Evolutionary conservation across 2,797 vertebrate genomes (phyloP).

Genomic region (Fundulus diaphanus): DNA sequence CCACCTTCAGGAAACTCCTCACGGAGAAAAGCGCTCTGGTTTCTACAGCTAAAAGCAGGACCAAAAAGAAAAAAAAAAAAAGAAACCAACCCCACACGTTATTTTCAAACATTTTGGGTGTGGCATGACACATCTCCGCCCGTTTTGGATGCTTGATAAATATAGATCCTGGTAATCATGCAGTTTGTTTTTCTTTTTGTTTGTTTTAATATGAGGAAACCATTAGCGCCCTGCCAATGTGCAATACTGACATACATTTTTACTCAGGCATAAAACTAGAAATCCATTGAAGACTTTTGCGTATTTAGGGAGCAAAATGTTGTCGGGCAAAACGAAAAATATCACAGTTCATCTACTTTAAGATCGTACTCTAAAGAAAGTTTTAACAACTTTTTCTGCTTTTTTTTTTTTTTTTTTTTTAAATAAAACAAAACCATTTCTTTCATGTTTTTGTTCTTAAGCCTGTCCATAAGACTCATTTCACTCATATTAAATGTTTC

Average conservation of each 20-base stretch:
- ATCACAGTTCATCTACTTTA: slow-evolving; percentile 7
- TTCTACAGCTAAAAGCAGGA: slow-evolving; percentile 45
- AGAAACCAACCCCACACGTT: neutral
- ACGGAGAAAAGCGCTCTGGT: slow-evolving; percentile 20
- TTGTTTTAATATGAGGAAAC: slow-evolving; percentile 50
- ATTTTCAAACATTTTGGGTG: slow-evolving; percentile 31
- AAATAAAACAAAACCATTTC: slow-evolving; percentile 75
- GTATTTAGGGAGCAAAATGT: slow-evolving; percentile 90
- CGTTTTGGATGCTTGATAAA: slow-evolving; percentile 72
- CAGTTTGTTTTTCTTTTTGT: neutral
- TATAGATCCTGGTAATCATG: slow-evolving; percentile 42
- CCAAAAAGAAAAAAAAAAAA: slow-evolving; percentile 34
- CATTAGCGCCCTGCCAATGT: slow-evolving; percentile 81
- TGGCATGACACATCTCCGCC: slow-evolving; percentile 30
- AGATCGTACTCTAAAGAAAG: slow-evolving; percentile 73
- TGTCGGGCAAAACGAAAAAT: slow-evolving; percentile 89
- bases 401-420: slow-evolving; percentile 89
- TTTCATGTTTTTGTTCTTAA: slow-evolving; percentile 75
- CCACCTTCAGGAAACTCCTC: slow-evolving; percentile 39
- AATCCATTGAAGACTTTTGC: slow-evolving; percentile 78
- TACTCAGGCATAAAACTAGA: slow-evolving; percentile 92
- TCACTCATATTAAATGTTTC: slow-evolving; percentile 79
- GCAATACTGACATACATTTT: slow-evolving; percentile 92
- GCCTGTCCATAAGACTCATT: slow-evolving; percentile 89
- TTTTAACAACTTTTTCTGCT: slow-evolving; percentile 82